phyloP scores from a whole-genome alignment of 2,797 vertebrate genomes.

The Presbytis comata region DNA sequence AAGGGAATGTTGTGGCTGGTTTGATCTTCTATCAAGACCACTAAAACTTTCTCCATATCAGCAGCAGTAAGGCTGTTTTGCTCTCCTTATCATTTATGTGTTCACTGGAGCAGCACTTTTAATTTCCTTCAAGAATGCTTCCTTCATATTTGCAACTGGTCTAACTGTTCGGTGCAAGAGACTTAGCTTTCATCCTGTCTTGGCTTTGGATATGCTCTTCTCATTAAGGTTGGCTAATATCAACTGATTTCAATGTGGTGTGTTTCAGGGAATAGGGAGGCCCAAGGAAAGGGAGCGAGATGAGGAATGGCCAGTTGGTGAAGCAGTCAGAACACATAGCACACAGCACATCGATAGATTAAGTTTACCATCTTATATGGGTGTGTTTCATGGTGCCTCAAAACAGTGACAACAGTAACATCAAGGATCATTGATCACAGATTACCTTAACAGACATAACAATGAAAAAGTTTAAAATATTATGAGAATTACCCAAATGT shows the following conservation, averaged over 20 bases:
- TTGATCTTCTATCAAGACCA: background rate
- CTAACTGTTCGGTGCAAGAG: background rate
- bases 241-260: background rate
- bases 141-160: background rate
- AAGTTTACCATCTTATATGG: background rate
- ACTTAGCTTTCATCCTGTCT: background rate
- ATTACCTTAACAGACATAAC: background rate
- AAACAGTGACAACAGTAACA: background rate
- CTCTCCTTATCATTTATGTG: background rate
- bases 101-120: background rate
- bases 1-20: background rate
- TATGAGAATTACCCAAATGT: background rate
- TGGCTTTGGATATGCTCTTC: background rate
- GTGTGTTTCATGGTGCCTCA: background rate
- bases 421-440: background rate
- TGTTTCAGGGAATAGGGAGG: background rate
- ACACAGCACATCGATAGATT: background rate
- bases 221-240: background rate
- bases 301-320: background rate
- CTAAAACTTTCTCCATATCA: background rate
- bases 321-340: background rate
- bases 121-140: background rate
- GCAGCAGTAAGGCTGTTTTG: background rate
- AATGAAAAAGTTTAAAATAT: background rate
- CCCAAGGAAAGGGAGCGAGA: background rate